Evolutionary conservation across 2,888 invertebrate genomes (phyloP).

Genomic region (Chrysolina haemoptera): DNA sequence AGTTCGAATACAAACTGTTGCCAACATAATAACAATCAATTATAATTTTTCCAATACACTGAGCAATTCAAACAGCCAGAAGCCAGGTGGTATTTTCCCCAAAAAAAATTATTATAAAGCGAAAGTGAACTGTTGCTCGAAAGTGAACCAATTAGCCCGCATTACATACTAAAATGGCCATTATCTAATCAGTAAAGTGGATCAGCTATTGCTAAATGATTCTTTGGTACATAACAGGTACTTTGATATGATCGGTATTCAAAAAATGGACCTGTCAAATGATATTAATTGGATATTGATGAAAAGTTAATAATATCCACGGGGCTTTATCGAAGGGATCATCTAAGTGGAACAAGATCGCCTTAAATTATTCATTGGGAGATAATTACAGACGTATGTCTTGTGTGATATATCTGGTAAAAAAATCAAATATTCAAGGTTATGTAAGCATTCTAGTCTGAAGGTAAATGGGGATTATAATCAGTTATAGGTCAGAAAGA

Average conservation of each 20-base stretch:
- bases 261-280: conserved; percentile 27
- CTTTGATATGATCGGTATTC: conserved; percentile 19
- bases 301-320: conserved; percentile 27
- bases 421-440: not conserved
- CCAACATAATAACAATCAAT: not conserved
- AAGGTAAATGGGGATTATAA: not conserved
- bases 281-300: conserved; percentile 32
- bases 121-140: conserved; percentile 25
- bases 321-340: conserved; percentile 28
- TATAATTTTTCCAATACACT: not conserved
- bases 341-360: conserved; percentile 30
- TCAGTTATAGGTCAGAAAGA: too few relatives aligned
- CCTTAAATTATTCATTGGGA: not conserved
- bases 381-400: conserved; percentile 7
- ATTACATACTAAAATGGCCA: conserved; percentile 27
- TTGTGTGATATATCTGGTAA: conserved; percentile 1
- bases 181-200: conserved; percentile 28
- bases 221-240: conserved; percentile 15
- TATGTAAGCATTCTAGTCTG: conserved; percentile 2
- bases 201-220: conserved; percentile 30
- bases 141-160: conserved; percentile 28
- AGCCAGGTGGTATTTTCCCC: not conserved
- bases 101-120: conserved; percentile 16
- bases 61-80: not conserved
- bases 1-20: too few relatives aligned